Evolutionary conservation across 35 echinoderm and acorn worm genomes (phyloP), one percentile per base, ranked within the genome.

Genomic region (Strongylocentrotus purpuratus): DNA sequence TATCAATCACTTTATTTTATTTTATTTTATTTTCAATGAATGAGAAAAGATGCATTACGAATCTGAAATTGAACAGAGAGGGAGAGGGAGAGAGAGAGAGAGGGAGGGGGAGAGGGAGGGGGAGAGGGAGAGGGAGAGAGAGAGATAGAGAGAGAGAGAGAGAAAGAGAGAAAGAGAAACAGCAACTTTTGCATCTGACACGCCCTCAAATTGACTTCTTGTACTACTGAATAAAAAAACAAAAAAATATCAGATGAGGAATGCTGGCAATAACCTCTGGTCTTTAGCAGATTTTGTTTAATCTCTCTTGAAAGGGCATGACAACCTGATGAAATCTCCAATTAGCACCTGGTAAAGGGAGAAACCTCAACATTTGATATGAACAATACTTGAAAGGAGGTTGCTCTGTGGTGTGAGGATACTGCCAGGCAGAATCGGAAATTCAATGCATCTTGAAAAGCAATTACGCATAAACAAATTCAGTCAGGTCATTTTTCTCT

Each of bases 381-480:
- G 20, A 78, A 78, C 65, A 78, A 78, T 78, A 78, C 65, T n/a
- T 28, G 65, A 28, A 78, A 78, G 7, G 28, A 22, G 65, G 65
- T 28, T 78, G 65, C 4, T 78, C 65, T 31, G 65, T 25, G 65
- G 65, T 78, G 28, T 25, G 65, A 18, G 22, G 65, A 22, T 78
- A 78, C 61, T 7, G 28, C 22, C 20, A 28, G 65, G 22, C 65
- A 22, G 22, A 28, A 78, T 78, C 65, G 65, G 65, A 78, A 78
- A 78, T 78, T 78, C 65, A 78, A 78, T 78, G 65, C 65, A 78
- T 78, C 65, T 78, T 78, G 65, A 78, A 78, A 78, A 78, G 65
- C 65, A 78, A 78, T 78, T 78, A 78, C 65, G 65, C 65, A 78
- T 78, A 78, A 78, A 78, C 65, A 78, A 78, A 78, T 78, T 78